Evolutionary conservation across 2,888 invertebrate genomes (phyloP), one percentile per base, ranked within the genome.

Genomic region (Augiades crinisus): DNA sequence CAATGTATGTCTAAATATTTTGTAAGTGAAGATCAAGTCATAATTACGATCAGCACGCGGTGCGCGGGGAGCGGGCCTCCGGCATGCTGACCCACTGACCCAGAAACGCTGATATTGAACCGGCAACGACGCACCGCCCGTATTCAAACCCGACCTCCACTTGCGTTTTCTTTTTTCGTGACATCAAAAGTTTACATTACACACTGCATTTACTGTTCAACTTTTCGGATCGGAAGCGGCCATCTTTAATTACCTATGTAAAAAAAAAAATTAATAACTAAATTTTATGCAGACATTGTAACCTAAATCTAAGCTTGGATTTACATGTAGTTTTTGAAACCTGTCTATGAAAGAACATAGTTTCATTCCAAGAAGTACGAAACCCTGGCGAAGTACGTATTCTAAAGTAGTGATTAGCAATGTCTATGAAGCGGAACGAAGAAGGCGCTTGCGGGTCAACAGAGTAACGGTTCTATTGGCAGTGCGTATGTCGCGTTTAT

Each of bases 71-170:
- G 65, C 61, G 67, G 63, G 61, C 60, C 65, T 69, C 70, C 68
- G 84, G 75, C 88, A 81, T 70, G 74, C 73, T 88, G 88, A 79
- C 88, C 87, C 83, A 89, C 88, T 89, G 78, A 87, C 89, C 88
- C 78, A 89, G 83, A 83, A 85, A 75, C 70, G 75, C 77, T 86
- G 87, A 86, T 89, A 88, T 88, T 88, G 88, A 88, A 88, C 88
- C 87, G 74, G 69, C 77, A 69, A 70, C 78, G 76, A 80, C 81
- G 78, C 79, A 77, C 73, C 70, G 74, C 78, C 78, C 80, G 78
- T 77, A 78, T 82, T 78, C 81, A 81, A 83, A 81, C 72, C 66
- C 81, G 79, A 81, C 87, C 87, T 84, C 86, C 72, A 82, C 78
- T 82, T 74, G 68, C 75, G 71, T 78, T 82, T 83, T 78, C 72